Base-by-base conservation (phyloP, 2,888 invertebrate species). In the Keiferia lycopersicella region DNA sequence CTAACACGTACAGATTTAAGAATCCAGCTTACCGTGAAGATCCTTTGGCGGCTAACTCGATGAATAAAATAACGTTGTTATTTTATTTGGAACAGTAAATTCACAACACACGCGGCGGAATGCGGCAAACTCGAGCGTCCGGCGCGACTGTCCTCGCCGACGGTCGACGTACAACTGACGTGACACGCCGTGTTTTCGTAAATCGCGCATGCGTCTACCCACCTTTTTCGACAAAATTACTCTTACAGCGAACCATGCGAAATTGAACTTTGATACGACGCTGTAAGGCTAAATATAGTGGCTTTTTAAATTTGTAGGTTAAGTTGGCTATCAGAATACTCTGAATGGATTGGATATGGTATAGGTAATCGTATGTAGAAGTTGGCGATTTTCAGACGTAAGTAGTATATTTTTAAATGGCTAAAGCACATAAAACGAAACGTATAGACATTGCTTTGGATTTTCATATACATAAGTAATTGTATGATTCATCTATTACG, bases 111-210 rank as follows among this genome's bases (percentile, higher is more conserved):
- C 87, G 83, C 86, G 83, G 72, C 75, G 77, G 70, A 68, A 68
- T 65, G 58, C 63, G 68, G 65, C 66, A 66, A 65, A 64, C 66
- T 61, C 53, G 63, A 59, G 34, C 65, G 65, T 14, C 71, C 68
- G 68, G 69, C 68, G 71, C 76, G 73, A 72, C 74, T 65, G 65
- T 66, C 67, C 76, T 73, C 80, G 76, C 76, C 81, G 78, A 67
- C 73, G 69, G 75, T 69, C 81, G 82, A 77, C 82, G 76, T 76
- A 77, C 79, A 76, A 87, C 87, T 86, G 81, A 73, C 74, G 73
- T 71, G 70, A 66, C 76, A 76, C 80, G 72, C 71, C 72, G 76
- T 88, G 88, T 89, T 88, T 88, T 88, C 87, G 81, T 76, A 72
- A 66, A 63, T 39, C 75, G 75, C 87, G 87, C 89, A 83, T 80